Percentiles rank a stretch among this genome's conserved stretches.
Conservation (phyloP, 1,140 invertebrate genomes). For the Zaprionus inermis region DNA sequence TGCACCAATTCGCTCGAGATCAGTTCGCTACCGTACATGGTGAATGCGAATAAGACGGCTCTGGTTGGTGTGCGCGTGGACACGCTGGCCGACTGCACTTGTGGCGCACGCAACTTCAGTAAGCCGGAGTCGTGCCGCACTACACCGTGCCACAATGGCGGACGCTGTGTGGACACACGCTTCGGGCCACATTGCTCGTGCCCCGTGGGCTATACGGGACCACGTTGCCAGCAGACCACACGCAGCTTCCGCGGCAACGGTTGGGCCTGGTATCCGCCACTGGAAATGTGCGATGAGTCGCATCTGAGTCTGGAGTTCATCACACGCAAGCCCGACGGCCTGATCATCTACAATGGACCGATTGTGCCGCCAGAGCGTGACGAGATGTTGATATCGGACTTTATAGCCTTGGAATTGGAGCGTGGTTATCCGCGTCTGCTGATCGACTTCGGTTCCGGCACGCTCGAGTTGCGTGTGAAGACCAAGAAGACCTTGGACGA, state of each 20-base stretch:
- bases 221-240: conserved; percentile 97
- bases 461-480: conserved; percentile 94
- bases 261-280: conserved; percentile 97
- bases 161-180: conserved; percentile 94
- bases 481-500: conserved; percentile 94
- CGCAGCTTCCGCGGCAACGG: conserved; percentile 96
- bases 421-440: conserved; percentile 95
- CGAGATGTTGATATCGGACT: conserved; percentile 95
- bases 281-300: conserved; percentile 98
- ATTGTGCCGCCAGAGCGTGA: conserved; percentile 95
- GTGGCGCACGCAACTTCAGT: conserved; percentile 95
- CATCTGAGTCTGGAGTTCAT: conserved; percentile 98
- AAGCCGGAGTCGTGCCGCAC: conserved; percentile 94
- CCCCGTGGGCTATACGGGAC: conserved; percentile 95
- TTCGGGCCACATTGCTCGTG: conserved; percentile 95
- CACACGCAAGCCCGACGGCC: conserved; percentile 94
- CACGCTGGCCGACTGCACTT: conserved; percentile 95
- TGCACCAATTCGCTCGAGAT: conserved; percentile 97
- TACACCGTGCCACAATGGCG: conserved; percentile 97
- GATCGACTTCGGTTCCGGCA: conserved; percentile 98
- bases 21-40: conserved; percentile 95
- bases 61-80: conserved; percentile 96
- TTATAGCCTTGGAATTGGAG: conserved; percentile 96
- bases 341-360: conserved; percentile 98
- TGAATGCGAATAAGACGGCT: conserved; percentile 98